Evolutionary conservation across 1,140 invertebrate genomes (phyloP).

Genomic region (Mactra quadrangularis): DNA sequence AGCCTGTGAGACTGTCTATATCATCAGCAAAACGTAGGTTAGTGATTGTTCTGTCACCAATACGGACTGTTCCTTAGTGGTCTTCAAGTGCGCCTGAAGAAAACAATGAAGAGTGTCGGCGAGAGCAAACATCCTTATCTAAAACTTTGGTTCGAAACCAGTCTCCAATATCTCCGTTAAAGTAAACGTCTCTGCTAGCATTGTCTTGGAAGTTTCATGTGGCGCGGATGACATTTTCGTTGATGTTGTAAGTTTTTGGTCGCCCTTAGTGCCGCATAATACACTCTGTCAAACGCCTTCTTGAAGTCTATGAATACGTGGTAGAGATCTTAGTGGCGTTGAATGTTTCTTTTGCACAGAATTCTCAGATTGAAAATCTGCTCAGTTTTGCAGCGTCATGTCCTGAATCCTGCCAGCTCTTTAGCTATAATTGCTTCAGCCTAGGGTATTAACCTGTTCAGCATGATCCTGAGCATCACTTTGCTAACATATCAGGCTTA

Average conservation of each 20-base stretch:
- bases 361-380: constrained; percentile 62
- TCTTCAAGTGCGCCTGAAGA: constrained; percentile 51
- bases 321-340: constrained; percentile 61
- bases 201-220: constrained; percentile 55
- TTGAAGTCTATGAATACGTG: constrained; percentile 60
- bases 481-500: constrained; percentile 64
- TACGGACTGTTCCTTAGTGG: constrained; percentile 54
- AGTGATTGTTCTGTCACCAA: constrained; percentile 56
- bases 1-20: too few species aligned
- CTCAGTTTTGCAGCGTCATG: constrained; percentile 54
- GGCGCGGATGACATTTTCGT: constrained; percentile 32
- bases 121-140: constrained; percentile 65
- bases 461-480: constrained; percentile 58
- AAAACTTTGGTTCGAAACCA: constrained; percentile 59
- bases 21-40: too few species aligned
- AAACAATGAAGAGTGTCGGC: constrained; percentile 61
- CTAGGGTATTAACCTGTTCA: constrained; percentile 42
- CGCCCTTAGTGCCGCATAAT: constrained; percentile 47
- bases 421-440: constrained; percentile 43
- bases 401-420: constrained; percentile 40
- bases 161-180: constrained; percentile 40
- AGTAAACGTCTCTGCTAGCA: constrained; percentile 49
- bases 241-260: constrained; percentile 56
- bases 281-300: constrained; percentile 62
- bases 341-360: constrained; percentile 53